Evolutionary conservation across 2,113 vertebrate genomes (phyloP).

Genomic region (Diadophis punctatus): DNA sequence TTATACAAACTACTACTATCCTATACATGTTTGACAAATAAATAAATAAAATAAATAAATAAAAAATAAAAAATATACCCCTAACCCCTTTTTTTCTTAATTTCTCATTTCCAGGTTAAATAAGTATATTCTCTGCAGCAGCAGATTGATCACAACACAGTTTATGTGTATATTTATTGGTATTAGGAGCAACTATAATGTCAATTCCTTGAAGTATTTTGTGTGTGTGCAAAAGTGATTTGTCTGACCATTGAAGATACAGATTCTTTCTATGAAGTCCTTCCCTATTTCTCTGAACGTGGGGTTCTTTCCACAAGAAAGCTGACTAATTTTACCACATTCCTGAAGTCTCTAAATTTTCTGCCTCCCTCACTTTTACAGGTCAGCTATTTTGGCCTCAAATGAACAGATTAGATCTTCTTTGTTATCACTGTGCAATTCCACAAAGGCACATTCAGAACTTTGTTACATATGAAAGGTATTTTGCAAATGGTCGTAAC

Average conservation of each 20-base stretch:
- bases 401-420: background rate
- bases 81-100: background rate
- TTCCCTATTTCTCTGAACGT: background rate
- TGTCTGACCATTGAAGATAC: background rate
- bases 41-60: too few relatives aligned
- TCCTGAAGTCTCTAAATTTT: background rate
- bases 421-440: background rate
- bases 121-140: background rate
- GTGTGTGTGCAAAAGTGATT: background rate
- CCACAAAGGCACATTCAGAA: background rate
- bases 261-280: background rate
- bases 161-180: background rate
- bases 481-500: background rate
- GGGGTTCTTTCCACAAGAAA: background rate
- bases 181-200: background rate
- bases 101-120: background rate
- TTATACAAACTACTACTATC: too few relatives aligned
- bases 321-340: background rate
- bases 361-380: background rate
- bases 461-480: background rate
- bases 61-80: too few relatives aligned
- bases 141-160: background rate
- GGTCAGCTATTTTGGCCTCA: background rate
- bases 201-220: background rate
- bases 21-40: too few relatives aligned